Conservation (phyloP, 2,113 vertebrate species). For the Lepus europaeus region DNA sequence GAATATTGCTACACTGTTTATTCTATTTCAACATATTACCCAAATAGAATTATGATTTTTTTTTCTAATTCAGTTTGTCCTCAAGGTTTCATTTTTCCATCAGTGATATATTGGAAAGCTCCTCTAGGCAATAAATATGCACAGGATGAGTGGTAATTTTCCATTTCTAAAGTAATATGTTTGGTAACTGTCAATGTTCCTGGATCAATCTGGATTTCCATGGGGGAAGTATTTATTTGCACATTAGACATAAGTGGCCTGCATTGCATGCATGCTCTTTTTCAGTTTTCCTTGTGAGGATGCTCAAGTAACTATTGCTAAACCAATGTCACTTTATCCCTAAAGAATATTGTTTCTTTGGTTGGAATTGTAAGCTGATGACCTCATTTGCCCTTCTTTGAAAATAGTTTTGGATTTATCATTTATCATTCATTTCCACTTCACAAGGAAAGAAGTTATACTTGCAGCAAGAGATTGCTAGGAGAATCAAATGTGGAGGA, state of each 20-base stretch:
- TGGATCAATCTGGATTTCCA: conserved; percentile 61
- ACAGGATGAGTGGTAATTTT: conserved; percentile 68
- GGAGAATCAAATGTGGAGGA: background rate
- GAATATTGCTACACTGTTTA: conserved; percentile 41
- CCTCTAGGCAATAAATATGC: conserved; percentile 61
- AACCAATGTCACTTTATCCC: background rate
- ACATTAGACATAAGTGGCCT: conserved; percentile 33
- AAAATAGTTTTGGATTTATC: background rate
- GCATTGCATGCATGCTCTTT: background rate
- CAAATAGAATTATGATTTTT: conserved; percentile 67
- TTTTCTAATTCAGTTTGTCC: conserved; percentile 67
- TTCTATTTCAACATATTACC: conserved; percentile 62
- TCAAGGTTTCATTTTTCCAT: conserved; percentile 68
- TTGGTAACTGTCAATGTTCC: conserved; percentile 48
- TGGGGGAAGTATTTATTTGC: conserved; percentile 45
- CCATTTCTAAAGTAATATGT: conserved; percentile 60
- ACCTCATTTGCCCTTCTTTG: background rate
- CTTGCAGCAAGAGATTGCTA: background rate
- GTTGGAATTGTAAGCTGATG: background rate
- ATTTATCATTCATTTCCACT: background rate
- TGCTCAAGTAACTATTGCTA: background rate
- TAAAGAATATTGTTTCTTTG: conserved; percentile 29
- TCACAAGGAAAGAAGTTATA: background rate
- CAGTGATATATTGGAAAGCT: conserved; percentile 68
- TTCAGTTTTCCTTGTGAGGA: background rate